Base-by-base conservation (phyloP, 2,888 invertebrate species). In the Xanthorhoe spadicearia region DNA sequence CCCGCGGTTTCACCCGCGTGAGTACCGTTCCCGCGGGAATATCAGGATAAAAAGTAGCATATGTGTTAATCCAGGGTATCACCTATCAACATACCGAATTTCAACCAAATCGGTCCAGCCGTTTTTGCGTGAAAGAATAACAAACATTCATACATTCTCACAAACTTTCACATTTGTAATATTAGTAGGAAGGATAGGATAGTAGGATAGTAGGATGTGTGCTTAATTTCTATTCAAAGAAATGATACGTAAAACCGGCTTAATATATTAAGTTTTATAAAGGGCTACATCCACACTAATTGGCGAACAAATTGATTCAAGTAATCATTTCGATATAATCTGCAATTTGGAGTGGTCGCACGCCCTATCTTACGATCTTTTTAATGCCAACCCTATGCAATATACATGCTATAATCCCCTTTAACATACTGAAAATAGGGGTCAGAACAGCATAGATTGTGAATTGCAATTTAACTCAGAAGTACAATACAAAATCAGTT, bases 271-370 rank as follows among this genome's bases (percentile, higher is more conserved):
- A 43, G 38, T 43, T 43, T 43, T 13, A 43, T 43, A 65, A 66
- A 55, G 55, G 54, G 50, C 38, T 53, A 55, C 58, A 67, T 66
- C 53, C 62, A 64, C 71, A 61, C 76, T 83, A 83, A 82, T 83
- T 81, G 79, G 74, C 77, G 75, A 67, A 73, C 69, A 77, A 80
- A 81, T 79, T 80, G 75, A 78, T 72, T 71, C 68, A 66, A 63
- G 72, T 76, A 77, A 66, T 57, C 56, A 76, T 73, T 58, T 55
- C 46, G 59, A 72, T 66, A 63, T 74, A 74, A 80, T 79, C 78
- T 77, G 60, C 71, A 64, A 75, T 74, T 78, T 79, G 71, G 74
- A 69, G 64, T 68, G 63, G 75, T 70, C 69, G 68, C 68, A 69
- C 64, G 63, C 61, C 68, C 67, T 73, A 70, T 70, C 70, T 61